Conservation (phyloP, 2,113 vertebrate species). For the Hippocampus mohnikei region DNA sequence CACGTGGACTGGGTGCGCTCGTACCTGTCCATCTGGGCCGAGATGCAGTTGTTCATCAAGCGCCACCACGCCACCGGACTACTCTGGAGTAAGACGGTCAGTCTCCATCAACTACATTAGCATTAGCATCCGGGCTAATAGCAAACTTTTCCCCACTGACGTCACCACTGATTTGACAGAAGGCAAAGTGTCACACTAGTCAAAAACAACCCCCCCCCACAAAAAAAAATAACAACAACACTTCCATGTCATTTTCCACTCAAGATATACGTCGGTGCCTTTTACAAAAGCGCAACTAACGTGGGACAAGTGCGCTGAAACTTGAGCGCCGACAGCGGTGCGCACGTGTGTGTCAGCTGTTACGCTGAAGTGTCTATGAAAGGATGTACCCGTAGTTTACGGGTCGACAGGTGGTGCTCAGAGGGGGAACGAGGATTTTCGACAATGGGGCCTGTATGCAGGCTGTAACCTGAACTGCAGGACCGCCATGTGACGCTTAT, state of each 20-base stretch:
- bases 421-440: neutral
- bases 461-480: neutral
- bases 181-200: too few relatives aligned
- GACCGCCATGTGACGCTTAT: neutral
- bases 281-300: constrained; percentile 27
- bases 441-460: neutral
- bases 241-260: too few relatives aligned
- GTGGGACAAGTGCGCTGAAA: constrained; percentile 54
- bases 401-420: neutral
- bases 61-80: constrained; percentile 90
- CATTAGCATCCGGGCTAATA: neutral
- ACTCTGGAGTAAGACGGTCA: constrained; percentile 88
- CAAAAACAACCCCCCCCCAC: too few relatives aligned
- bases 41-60: constrained; percentile 92
- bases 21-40: constrained; percentile 91
- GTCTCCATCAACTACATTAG: constrained; percentile 42
- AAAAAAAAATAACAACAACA: neutral
- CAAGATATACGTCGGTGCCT: neutral
- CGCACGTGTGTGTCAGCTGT: constrained; percentile 72
- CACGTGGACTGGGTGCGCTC: constrained; percentile 96
- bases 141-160: too few relatives aligned
- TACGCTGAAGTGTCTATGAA: constrained; percentile 45
- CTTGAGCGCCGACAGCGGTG: constrained; percentile 44
- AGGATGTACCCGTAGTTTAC: neutral
- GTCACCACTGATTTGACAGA: too few relatives aligned